Evolutionary conservation across 2,888 invertebrate genomes (phyloP).

Genomic region (Philhelius pedissequus): DNA sequence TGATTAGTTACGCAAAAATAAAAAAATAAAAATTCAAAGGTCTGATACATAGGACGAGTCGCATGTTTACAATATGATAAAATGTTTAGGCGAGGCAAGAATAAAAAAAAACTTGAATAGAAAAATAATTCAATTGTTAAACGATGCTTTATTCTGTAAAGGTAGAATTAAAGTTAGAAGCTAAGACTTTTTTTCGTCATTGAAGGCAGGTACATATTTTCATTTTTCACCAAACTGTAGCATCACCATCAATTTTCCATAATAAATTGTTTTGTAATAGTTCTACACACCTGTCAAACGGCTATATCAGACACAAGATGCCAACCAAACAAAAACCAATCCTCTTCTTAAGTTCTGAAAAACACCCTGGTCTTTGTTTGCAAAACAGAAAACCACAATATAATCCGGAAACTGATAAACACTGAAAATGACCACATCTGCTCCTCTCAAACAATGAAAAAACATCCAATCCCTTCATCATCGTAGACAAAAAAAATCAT

Average conservation of each 20-base stretch:
- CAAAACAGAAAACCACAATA: conserved; percentile 1
- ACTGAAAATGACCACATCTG: conserved; percentile 36
- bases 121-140: no score
- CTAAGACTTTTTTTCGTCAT: no score
- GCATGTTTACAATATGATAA: no score
- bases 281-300: background rate
- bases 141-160: no score
- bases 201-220: background rate
- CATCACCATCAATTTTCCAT: background rate
- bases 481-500: background rate
- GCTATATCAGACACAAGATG: background rate
- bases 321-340: background rate
- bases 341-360: background rate
- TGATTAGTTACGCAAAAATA: background rate
- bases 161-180: no score
- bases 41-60: no score
- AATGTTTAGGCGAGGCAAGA: no score
- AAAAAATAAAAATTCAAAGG: background rate
- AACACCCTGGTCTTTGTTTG: background rate
- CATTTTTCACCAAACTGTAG: background rate
- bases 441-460: background rate
- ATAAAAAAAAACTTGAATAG: no score
- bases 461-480: background rate
- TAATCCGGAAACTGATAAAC: conserved; percentile 26
- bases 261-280: background rate